Conservation (phyloP, 2,797 vertebrate genomes). For the Pseudochirops corinnae region DNA sequence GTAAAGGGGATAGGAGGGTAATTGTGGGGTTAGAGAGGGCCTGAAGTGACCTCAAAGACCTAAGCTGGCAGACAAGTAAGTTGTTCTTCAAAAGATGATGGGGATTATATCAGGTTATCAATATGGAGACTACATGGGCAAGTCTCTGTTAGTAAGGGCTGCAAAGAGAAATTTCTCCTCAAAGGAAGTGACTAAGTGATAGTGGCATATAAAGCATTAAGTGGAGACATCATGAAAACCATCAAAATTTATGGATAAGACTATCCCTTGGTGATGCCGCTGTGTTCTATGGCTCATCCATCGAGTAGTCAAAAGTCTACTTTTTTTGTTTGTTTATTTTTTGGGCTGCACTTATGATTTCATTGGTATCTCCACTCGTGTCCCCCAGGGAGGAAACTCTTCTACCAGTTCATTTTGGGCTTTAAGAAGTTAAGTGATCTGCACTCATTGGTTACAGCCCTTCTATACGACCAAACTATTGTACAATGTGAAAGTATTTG, state of each 20-base stretch:
- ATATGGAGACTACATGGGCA: neutral
- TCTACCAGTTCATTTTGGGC: neutral
- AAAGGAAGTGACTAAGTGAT: neutral
- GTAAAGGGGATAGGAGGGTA: neutral
- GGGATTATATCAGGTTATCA: neutral
- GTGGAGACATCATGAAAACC: neutral
- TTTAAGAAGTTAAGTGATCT: neutral
- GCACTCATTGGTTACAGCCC: too few species aligned
- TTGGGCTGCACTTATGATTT: neutral
- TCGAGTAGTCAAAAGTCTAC: neutral
- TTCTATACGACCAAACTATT: too few species aligned
- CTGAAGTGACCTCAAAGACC: neutral
- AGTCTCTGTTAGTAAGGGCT: neutral
- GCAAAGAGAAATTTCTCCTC: neutral
- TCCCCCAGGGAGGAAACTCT: neutral
- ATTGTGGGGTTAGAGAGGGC: neutral
- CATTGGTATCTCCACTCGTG: neutral
- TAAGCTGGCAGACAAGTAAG: neutral
- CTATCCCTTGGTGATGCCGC: neutral
- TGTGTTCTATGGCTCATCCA: neutral
- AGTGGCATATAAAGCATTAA: neutral
- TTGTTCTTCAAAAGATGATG: neutral
- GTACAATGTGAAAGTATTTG: too few species aligned
- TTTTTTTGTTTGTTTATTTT: neutral
- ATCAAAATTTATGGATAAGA: neutral